A percentile compares a stretch with the other conserved stretches of the same genome.
Conservation (phyloP, 2,888 invertebrate species). For the Nephrocerus scutellatus region DNA sequence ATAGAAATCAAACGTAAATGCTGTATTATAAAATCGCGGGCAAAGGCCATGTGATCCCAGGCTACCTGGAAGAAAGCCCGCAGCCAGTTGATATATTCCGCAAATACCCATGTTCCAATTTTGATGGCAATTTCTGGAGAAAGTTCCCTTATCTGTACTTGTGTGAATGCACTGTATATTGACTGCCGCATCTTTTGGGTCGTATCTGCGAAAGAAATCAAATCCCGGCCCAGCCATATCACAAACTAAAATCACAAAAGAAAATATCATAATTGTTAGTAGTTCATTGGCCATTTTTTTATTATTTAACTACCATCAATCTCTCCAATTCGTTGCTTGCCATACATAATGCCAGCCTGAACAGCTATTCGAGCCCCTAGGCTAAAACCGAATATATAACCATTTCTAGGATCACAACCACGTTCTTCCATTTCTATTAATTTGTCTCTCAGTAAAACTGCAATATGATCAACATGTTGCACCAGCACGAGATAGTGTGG, state of each 20-base stretch:
- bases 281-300: background rate
- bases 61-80: slow-evolving; percentile 18
- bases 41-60: slow-evolving; percentile 29
- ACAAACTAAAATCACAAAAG: slow-evolving; percentile 20
- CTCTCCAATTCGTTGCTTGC: slow-evolving; percentile 23
- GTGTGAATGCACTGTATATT: slow-evolving; percentile 32
- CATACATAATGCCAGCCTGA: slow-evolving; percentile 25
- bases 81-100: slow-evolving; percentile 25
- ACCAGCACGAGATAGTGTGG: slow-evolving; percentile 25
- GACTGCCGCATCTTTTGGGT: slow-evolving; percentile 24
- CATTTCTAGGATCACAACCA: slow-evolving; percentile 23
- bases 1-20: slow-evolving; percentile 25
- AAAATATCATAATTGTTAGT: no score
- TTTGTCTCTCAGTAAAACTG: slow-evolving; percentile 21
- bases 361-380: slow-evolving; percentile 27
- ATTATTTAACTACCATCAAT: slow-evolving; percentile 22
- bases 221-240: slow-evolving; percentile 30
- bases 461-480: slow-evolving; percentile 19
- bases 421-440: slow-evolving; percentile 20
- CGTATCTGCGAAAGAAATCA: slow-evolving; percentile 23
- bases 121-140: slow-evolving; percentile 28
- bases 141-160: slow-evolving; percentile 27
- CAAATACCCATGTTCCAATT: slow-evolving; percentile 32
- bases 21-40: slow-evolving; percentile 28
- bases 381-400: slow-evolving; percentile 29